phyloP scores from a whole-genome alignment of 2,797 vertebrate genomes.

The Benthosema pterotum region DNA sequence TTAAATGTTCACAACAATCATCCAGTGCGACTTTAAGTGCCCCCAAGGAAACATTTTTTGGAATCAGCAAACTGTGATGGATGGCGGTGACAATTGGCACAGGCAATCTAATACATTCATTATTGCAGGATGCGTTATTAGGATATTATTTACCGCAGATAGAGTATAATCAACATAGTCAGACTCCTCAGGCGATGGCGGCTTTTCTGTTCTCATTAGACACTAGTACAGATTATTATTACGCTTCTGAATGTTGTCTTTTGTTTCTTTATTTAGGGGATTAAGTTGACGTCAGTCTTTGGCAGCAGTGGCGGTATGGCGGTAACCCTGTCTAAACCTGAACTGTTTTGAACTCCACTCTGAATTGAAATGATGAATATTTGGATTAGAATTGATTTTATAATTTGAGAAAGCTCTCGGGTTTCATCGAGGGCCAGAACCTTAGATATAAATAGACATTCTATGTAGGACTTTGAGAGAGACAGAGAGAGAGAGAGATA shows the following conservation, averaged over 20 bases:
- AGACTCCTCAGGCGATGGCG: constrained; percentile 12
- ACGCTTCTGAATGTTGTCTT: constrained; percentile 51
- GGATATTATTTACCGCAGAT: constrained; percentile 37
- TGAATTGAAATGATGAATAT: constrained; percentile 82
- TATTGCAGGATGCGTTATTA: constrained; percentile 31
- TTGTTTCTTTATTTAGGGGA: constrained; percentile 55
- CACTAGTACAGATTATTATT: constrained; percentile 44
- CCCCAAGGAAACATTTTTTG: constrained; percentile 34
- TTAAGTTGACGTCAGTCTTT: constrained; percentile 68
- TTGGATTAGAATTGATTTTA: constrained; percentile 85
- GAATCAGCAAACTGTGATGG: constrained; percentile 38
- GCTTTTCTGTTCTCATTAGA: not conserved
- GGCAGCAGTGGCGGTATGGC: constrained; percentile 44
- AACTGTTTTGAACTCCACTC: constrained; percentile 67
- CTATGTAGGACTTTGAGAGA: constrained; percentile 51
- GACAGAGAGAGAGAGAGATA: constrained; percentile 6
- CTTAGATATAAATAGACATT: constrained; percentile 75
- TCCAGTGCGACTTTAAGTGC: no score
- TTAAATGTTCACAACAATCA: no score
- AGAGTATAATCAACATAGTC: constrained; percentile 34
- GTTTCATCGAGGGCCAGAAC: constrained; percentile 77
- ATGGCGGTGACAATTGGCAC: constrained; percentile 40
- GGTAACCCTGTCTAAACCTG: constrained; percentile 69
- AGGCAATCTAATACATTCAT: constrained; percentile 35
- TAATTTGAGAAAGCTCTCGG: constrained; percentile 76